phyloP scores from a whole-genome alignment of 92 coral and sea anemone species.

The Scolanthus callimorphus region DNA sequence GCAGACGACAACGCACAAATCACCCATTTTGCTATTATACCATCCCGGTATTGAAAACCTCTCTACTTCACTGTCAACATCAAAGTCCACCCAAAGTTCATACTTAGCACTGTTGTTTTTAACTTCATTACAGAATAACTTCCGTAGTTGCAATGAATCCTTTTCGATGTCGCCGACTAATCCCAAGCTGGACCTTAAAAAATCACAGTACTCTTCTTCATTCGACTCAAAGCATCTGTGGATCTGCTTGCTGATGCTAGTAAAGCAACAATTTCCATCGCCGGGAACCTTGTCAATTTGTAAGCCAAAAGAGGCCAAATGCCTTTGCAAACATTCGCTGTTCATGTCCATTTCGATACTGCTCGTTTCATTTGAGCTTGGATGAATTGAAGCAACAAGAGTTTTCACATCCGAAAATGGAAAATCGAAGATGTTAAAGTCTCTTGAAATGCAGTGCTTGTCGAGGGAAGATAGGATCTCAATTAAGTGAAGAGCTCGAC shows the following conservation, averaged over 20 bases:
- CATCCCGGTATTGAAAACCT: constrained; percentile 40
- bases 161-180: background rate
- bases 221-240: constrained; percentile 2
- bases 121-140: constrained; percentile 12
- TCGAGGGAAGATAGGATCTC: constrained; percentile 37
- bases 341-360: constrained; percentile 17
- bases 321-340: constrained; percentile 27
- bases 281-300: constrained; percentile 23
- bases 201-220: background rate
- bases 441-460: constrained; percentile 22
- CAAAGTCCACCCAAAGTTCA: constrained; percentile 23
- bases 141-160: background rate
- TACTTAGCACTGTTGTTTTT: constrained; percentile 8
- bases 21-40: constrained; percentile 54
- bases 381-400: constrained; percentile 9
- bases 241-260: constrained; percentile 34
- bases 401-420: constrained; percentile 31
- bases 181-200: constrained; percentile 4
- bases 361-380: background rate
- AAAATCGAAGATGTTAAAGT: constrained; percentile 40
- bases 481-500: constrained; percentile 29
- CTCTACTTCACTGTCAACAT: constrained; percentile 7
- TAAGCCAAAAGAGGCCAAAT: constrained; percentile 30
- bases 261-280: constrained; percentile 47
- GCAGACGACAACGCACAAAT: constrained; percentile 40